Evolutionary conservation across 2,113 vertebrate genomes (phyloP).

Genomic region (Phoenicopterus ruber): DNA sequence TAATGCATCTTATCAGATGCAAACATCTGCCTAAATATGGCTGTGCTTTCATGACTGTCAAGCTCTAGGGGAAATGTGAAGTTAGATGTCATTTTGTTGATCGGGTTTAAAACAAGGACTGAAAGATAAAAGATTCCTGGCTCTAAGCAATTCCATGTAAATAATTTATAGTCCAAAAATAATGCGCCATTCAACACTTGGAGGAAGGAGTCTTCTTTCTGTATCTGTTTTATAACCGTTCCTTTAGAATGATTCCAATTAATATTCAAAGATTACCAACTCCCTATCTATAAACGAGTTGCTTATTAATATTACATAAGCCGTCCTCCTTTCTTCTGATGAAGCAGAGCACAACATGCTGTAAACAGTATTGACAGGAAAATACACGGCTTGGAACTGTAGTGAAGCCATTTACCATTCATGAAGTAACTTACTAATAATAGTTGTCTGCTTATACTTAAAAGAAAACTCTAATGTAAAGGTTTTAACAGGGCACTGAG

Average conservation of each 20-base stretch:
- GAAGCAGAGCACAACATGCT: slow-evolving; percentile 11
- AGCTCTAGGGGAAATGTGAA: background rate
- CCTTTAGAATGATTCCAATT: slow-evolving; percentile 45
- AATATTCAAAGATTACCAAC: slow-evolving; percentile 35
- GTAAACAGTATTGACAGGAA: slow-evolving; percentile 29
- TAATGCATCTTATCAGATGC: slow-evolving; percentile 19
- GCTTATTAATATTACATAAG: slow-evolving; percentile 43
- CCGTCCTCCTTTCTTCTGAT: background rate
- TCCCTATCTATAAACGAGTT: slow-evolving; percentile 17
- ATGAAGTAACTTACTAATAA: slow-evolving; percentile 12
- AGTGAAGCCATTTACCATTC: background rate
- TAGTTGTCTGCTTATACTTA: background rate
- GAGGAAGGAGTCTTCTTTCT: background rate
- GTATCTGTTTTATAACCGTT: background rate
- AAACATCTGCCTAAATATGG: slow-evolving; percentile 51
- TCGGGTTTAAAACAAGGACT: slow-evolving; percentile 32
- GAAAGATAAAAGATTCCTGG: slow-evolving; percentile 13
- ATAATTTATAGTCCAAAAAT: slow-evolving; percentile 34
- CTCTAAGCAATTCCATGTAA: background rate
- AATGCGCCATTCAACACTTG: background rate
- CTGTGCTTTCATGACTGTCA: slow-evolving; percentile 23
- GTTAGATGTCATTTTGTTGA: slow-evolving; percentile 24
- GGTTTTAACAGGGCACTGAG: background rate
- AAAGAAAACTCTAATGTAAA: slow-evolving; percentile 27
- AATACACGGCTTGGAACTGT: background rate